Evolutionary conservation across 2,888 invertebrate species (phyloP), one percentile per base, ranked within the genome.

Genomic region (Petrolisthes manimaculis): DNA sequence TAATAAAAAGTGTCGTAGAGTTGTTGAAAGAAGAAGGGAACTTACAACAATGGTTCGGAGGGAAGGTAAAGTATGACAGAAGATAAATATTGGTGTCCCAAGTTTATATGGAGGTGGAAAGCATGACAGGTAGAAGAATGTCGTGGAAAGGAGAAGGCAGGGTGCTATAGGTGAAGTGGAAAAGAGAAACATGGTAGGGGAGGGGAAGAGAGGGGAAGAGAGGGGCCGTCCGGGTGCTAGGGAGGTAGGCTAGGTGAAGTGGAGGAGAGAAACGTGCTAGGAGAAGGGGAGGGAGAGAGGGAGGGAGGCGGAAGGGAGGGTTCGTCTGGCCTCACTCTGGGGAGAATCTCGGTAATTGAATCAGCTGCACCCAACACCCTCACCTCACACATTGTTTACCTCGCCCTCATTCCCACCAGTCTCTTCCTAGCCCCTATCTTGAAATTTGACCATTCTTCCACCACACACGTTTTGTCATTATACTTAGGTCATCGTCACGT

Each of bases 331-430:
- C 61, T n/a, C 71, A 71, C 71, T 71, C 71, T 71, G 71, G 71
- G 71, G 71, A 71, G 71, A n/a, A 71, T 21, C 71, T 71, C 71
- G 14, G n/a, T 71, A 71, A 71, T 71, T 71, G n/a, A 21, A 71
- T 71, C 71, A 71, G n/a, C 71, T n/a, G 18, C 18, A n/a, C 71
- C 71, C 71, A 12, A n/a, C 14, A 6, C 18, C 14, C 61, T 18
- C 61, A 61, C 9, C 9, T 18, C 61, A 61, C 61, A 61, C 61
- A 61, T n/a, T n/a, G 12, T 71, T 6, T 71, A 12, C 21, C 21
- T 71, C 71, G 6, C 71, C 71, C n/a, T n/a, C 71, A 71, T 14
- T 71, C 71, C 61, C 18, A 9, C 61, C 61, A 9, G 1, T 18
- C 61, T 61, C 18, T 18, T 61, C 61, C 3, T 61, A 1, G 18